phyloP scores from a whole-genome alignment of 2,797 vertebrate genomes.

The Loris lydekkerianus region DNA sequence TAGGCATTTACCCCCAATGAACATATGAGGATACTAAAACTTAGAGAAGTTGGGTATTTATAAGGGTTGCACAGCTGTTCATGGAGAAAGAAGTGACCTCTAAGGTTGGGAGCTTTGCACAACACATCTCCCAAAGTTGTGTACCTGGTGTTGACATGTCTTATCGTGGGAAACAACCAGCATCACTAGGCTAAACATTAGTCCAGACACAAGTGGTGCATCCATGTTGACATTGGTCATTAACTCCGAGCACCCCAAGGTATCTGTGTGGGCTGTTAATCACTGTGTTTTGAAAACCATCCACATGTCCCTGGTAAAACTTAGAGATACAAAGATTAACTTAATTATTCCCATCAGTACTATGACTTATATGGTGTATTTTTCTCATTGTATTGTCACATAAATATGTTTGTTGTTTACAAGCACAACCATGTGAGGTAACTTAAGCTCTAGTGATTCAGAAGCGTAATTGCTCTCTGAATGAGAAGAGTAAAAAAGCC shows the following conservation, averaged over 20 bases:
- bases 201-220: slow-evolving; percentile 33
- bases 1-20: not conserved
- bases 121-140: not conserved
- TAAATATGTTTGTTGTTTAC: not conserved
- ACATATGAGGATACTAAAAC: not conserved
- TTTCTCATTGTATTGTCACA: not conserved
- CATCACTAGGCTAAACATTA: slow-evolving; percentile 60
- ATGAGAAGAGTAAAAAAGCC: not conserved
- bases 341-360: slow-evolving; percentile 37
- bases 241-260: slow-evolving; percentile 38
- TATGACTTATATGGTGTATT: not conserved
- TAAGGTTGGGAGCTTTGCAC: not conserved
- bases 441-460: not conserved
- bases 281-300: slow-evolving; percentile 71
- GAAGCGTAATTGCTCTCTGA: not conserved
- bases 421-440: not conserved
- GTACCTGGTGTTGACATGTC: not conserved
- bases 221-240: slow-evolving; percentile 61
- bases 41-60: not conserved
- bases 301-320: slow-evolving; percentile 41
- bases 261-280: slow-evolving; percentile 70
- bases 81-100: not conserved
- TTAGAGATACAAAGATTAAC: slow-evolving; percentile 33
- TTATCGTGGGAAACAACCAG: slow-evolving; percentile 15
- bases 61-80: not conserved